phyloP scores from a whole-genome alignment of 2,113 vertebrate species.

The Scortum barcoo region DNA sequence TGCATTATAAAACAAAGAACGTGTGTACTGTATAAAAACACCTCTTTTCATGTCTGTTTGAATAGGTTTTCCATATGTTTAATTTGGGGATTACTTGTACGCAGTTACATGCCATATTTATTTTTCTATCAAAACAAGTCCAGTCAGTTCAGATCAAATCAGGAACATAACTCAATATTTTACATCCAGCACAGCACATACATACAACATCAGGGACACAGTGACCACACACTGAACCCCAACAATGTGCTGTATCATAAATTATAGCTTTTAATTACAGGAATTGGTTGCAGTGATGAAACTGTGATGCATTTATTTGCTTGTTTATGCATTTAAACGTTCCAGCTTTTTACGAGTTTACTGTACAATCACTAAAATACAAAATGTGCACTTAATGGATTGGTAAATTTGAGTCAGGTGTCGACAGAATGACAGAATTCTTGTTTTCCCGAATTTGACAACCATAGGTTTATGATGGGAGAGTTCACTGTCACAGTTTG shows the following conservation, averaged over 20 bases:
- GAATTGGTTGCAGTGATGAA: not conserved
- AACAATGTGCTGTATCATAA: not conserved
- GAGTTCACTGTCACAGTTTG: not conserved
- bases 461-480: not conserved
- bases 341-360: not conserved
- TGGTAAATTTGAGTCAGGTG: not conserved
- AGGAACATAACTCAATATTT: not conserved
- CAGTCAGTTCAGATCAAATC: not conserved
- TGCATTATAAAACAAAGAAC: conserved; percentile 17
- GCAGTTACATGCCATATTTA: not conserved
- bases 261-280: not conserved
- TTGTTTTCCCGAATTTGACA: not conserved
- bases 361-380: not conserved
- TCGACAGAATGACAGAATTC: not conserved
- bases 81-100: not conserved
- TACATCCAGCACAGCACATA: too few species aligned
- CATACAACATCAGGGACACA: not conserved
- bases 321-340: not conserved
- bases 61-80: conserved; percentile 23
- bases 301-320: not conserved
- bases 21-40: conserved; percentile 4
- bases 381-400: not conserved
- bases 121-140: not conserved
- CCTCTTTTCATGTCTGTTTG: not conserved
- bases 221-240: not conserved